A percentile compares a stretch with the other conserved stretches of the same genome.
Conservation (phyloP, 2,797 vertebrate species). For the Chelidonichthys spinosus region DNA sequence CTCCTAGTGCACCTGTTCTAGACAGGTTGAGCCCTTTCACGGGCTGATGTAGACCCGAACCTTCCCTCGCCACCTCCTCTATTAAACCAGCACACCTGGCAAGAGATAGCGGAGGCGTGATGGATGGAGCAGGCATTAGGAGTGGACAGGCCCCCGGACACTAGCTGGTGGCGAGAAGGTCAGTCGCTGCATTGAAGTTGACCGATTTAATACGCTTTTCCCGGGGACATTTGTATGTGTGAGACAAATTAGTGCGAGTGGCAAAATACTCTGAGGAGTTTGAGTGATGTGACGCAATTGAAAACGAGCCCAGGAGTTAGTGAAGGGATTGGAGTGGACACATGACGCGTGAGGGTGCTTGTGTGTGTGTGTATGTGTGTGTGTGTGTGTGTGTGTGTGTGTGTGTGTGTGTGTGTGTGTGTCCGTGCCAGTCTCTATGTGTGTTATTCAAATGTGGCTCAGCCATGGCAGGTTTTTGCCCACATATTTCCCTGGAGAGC, state of each 20-base stretch:
- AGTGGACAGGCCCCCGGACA: slow-evolving; percentile 20
- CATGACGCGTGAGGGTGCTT: slow-evolving; percentile 2
- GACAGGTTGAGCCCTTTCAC: slow-evolving; percentile 45
- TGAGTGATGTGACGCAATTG: slow-evolving; percentile 33
- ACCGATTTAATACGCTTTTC: slow-evolving; percentile 39
- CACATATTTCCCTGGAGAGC: slow-evolving; percentile 64
- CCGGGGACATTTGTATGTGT: slow-evolving; percentile 14
- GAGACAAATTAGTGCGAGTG: slow-evolving; percentile 22
- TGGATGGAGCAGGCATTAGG: slow-evolving; percentile 30
- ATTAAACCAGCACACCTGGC: slow-evolving; percentile 53
- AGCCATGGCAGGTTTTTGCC: slow-evolving; percentile 47
- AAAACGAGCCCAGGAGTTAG: slow-evolving; percentile 24
- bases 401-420: slow-evolving; percentile 17
- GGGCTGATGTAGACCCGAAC: slow-evolving; percentile 28
- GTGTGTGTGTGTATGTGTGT: slow-evolving; percentile 25
- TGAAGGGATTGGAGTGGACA: slow-evolving; percentile 37
- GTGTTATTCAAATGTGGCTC: slow-evolving; percentile 54
- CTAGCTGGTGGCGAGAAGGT: slow-evolving; percentile 23
- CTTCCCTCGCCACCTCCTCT: slow-evolving; percentile 6
- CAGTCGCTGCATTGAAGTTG: neutral
- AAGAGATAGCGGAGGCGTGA: slow-evolving; percentile 30
- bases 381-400: slow-evolving; percentile 1
- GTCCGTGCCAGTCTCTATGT: slow-evolving; percentile 22
- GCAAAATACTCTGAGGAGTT: slow-evolving; percentile 34
- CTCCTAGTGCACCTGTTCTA: slow-evolving; percentile 40